Evolutionary conservation across 2,113 vertebrate species (phyloP), one percentile per base, ranked within the genome.

Genomic region (Hemicordylus capensis): DNA sequence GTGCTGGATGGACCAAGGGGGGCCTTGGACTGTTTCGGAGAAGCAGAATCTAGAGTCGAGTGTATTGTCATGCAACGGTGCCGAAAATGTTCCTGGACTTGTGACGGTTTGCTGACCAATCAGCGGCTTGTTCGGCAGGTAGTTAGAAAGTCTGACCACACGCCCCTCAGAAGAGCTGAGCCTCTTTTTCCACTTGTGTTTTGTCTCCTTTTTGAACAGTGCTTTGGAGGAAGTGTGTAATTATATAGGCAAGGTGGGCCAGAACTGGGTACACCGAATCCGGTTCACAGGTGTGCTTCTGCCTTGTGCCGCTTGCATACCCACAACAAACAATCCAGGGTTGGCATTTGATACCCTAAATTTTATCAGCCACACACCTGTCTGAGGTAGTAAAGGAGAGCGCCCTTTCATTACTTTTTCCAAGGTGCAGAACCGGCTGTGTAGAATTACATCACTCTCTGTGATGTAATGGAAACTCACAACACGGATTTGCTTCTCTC

Each of bases 201-300:
- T 89, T 84, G 84, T 82, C 66, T 82, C 84, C 81, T 89, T 92
- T 91, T 51, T 44, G 72, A 31, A 59, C 81, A 81, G 77, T 81
- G 78, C 84, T 91, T n/a, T 67, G 92, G 84, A 90, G 85, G 88
- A 91, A 92, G 80, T 83, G 72, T 87, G 82, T 93, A 90, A 94
- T 90, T 79, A 70, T 90, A 82, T 93, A 89, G 94, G 87, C 88
- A 94, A 93, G 93, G 78, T 83, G 80, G 85, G 81, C 42, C 76
- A 44, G 81, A 64, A 61, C 28, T 9, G 89, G 84, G 87, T 91
- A 39, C 15, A 11, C 89, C 94, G 86, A 91, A 75, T 78, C 88
- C 75, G 34, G 66, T 75, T 93, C 84, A 79, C 92, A 95, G 94
- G 91, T 96, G 91, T 88, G 93, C 92, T 11, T 81, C 89, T 24